Conservation (phyloP, 2,888 invertebrate genomes). For the Drosophila eohydei region DNA sequence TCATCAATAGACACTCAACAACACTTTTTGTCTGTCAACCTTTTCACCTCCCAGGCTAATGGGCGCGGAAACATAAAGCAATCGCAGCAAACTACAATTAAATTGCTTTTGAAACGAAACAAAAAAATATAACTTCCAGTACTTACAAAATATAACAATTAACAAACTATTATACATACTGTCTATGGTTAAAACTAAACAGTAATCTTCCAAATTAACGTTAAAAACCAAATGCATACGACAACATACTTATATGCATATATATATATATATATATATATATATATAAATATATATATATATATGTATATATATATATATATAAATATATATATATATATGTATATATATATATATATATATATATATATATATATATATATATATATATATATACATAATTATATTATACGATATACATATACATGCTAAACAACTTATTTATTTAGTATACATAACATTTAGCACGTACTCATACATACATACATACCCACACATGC, state of each 20-base stretch:
- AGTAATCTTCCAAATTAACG: conserved; percentile 76
- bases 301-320: conserved; percentile 25
- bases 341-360: conserved; percentile 10
- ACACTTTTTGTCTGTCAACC: not conserved
- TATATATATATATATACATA: conserved; percentile 26
- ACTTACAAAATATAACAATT: conserved; percentile 35
- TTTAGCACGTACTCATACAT: conserved; percentile 26
- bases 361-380: conserved; percentile 28
- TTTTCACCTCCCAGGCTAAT: conserved; percentile 19
- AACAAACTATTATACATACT: conserved; percentile 64
- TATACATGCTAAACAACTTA: conserved; percentile 35
- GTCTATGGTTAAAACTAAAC: conserved; percentile 64
- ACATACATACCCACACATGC: not conserved
- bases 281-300: conserved; percentile 33
- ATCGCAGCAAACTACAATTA: conserved; percentile 15
- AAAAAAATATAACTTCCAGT: conserved; percentile 44
- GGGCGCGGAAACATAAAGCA: conserved; percentile 23
- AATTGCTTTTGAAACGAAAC: conserved; percentile 12
- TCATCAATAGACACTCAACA: conserved; percentile 1
- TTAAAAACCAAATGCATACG: conserved; percentile 39
- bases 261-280: conserved; percentile 8
- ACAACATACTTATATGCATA: conserved; percentile 38
- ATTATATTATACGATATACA: conserved; percentile 28
- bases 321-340: conserved; percentile 34
- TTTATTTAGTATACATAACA: conserved; percentile 33